A percentile compares a stretch with the other conserved stretches of the same genome.
Evolutionary conservation across 1,140 invertebrate genomes (phyloP).

Genomic region (Diploscapter pachys): DNA sequence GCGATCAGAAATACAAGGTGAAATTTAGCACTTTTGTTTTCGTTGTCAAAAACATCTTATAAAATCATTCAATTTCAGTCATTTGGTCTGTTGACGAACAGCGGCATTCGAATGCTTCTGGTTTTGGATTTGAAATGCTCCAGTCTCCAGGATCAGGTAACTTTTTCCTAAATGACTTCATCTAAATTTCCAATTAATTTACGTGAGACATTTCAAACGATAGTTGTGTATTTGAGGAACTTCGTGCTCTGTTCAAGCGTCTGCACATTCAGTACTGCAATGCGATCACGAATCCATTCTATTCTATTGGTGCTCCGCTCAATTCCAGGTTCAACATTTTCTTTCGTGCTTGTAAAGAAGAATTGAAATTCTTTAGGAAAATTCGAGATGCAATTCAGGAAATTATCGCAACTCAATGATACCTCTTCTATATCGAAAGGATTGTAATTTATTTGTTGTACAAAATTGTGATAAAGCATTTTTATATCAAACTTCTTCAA

Average conservation of each 20-base stretch:
- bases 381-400: no score
- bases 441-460: neutral
- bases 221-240: neutral
- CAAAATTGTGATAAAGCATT: neutral
- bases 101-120: conserved; percentile 48
- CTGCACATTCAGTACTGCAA: conserved; percentile 49
- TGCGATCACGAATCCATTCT: conserved; percentile 53
- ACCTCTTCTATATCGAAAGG: no score
- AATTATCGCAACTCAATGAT: no score
- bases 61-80: conserved; percentile 43
- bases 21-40: conserved; percentile 27
- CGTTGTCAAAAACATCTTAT: neutral
- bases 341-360: conserved; percentile 18
- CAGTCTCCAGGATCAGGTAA: conserved; percentile 45
- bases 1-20: conserved; percentile 38
- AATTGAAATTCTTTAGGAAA: conserved; percentile 21
- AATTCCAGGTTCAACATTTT: conserved; percentile 40
- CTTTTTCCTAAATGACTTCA: no score
- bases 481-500: neutral
- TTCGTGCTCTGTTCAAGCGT: conserved; percentile 43
- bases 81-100: conserved; percentile 56
- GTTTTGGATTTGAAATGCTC: conserved; percentile 45
- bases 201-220: no score
- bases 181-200: no score
- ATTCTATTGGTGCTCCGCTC: conserved; percentile 39